Evolutionary conservation across 2,888 invertebrate genomes (phyloP).

Genomic region (Brassicogethes aeneus): DNA sequence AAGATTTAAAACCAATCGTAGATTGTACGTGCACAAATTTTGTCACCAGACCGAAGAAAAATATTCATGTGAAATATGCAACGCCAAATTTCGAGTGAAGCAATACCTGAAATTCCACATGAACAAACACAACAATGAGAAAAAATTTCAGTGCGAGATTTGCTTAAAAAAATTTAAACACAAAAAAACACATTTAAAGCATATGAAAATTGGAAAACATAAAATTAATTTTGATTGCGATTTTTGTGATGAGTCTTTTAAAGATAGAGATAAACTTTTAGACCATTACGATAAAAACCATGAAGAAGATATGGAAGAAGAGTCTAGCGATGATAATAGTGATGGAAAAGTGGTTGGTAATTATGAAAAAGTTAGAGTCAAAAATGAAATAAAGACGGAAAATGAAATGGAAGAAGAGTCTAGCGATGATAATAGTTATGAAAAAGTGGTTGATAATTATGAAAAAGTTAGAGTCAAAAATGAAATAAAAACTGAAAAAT

Average conservation of each 20-base stretch:
- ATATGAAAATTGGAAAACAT: constrained; percentile 18
- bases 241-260: constrained; percentile 19
- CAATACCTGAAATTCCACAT: constrained; percentile 49
- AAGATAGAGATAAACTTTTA: constrained; percentile 12
- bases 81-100: constrained; percentile 45
- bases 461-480: too few relatives aligned
- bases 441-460: too few relatives aligned
- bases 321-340: background rate
- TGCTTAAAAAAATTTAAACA: constrained; percentile 41
- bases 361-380: too few relatives aligned
- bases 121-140: constrained; percentile 47
- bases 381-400: too few relatives aligned
- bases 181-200: constrained; percentile 28
- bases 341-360: too few relatives aligned
- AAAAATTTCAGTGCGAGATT: constrained; percentile 45
- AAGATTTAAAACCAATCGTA: constrained; percentile 27
- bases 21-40: constrained; percentile 28
- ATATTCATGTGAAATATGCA: constrained; percentile 44
- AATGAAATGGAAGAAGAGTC: too few relatives aligned
- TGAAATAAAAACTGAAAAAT: too few relatives aligned
- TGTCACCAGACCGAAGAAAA: constrained; percentile 43
- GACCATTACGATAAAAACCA: constrained; percentile 17
- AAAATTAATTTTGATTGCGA: constrained; percentile 16
- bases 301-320: constrained; percentile 11
- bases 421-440: too few relatives aligned